phyloP scores from a whole-genome alignment of 2,888 invertebrate species.

The Corbicula japonica region DNA sequence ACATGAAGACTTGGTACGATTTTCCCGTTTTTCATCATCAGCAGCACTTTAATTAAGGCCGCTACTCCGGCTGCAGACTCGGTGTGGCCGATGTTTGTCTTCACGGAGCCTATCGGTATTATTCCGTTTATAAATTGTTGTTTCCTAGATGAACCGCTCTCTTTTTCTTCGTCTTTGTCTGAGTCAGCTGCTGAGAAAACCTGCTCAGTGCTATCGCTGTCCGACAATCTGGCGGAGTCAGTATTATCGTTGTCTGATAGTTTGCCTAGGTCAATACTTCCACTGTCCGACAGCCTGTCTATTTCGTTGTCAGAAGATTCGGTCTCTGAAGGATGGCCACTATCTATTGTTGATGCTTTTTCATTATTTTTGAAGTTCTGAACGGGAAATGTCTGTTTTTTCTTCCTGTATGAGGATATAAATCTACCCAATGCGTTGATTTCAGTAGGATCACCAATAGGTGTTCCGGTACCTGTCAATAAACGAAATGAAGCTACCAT shows the following conservation, averaged over 20 bases:
- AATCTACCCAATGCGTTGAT: conserved; percentile 53
- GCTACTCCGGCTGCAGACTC: conserved; percentile 78
- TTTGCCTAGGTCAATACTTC: background rate
- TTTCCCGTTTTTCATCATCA: conserved; percentile 74
- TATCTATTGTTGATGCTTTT: background rate
- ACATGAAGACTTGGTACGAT: conserved; percentile 71
- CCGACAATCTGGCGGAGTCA: too few species aligned
- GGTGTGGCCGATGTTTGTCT: conserved; percentile 79
- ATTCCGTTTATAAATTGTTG: background rate
- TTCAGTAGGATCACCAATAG: conserved; percentile 70
- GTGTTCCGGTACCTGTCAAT: conserved; percentile 69
- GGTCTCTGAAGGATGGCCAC: conserved; percentile 3
- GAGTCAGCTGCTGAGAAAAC: too few species aligned
- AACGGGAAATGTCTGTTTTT: background rate
- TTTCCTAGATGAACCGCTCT: background rate
- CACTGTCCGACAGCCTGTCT: conserved; percentile 3
- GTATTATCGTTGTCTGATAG: conserved; percentile 10
- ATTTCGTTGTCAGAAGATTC: conserved; percentile 19
- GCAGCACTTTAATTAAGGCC: conserved; percentile 74
- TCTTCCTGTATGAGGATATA: conserved; percentile 24
- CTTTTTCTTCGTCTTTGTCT: background rate
- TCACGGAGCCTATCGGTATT: conserved; percentile 74
- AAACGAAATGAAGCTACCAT: too few species aligned
- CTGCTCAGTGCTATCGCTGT: too few species aligned
- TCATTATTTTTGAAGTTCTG: background rate